Conservation (phyloP, 2,113 vertebrate genomes). For the Donacobius atricapilla region DNA sequence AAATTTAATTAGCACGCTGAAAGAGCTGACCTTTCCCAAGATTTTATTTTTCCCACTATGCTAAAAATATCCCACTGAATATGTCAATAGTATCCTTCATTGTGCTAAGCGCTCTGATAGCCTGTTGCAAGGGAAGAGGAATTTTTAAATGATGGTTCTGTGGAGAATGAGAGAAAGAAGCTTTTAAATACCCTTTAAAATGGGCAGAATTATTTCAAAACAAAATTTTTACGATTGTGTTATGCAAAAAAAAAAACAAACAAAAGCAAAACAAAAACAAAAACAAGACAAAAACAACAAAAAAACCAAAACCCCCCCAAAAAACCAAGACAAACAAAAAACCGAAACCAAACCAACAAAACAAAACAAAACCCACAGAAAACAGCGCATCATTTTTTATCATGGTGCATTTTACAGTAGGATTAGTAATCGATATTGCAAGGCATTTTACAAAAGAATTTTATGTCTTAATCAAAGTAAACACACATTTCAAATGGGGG, state of each 20-base stretch:
- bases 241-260: background rate
- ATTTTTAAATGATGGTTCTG: background rate
- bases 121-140: background rate
- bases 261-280: background rate
- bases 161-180: background rate
- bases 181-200: background rate
- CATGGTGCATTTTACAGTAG: background rate
- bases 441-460: background rate
- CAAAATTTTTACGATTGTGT: background rate
- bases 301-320: background rate
- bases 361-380: background rate
- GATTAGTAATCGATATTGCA: background rate
- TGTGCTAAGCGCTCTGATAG: background rate
- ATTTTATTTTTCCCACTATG: conserved; percentile 60
- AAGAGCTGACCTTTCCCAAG: conserved; percentile 74
- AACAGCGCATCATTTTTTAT: background rate
- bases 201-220: rapidly evolving
- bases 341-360: background rate
- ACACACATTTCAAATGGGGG: background rate
- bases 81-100: conserved; percentile 67
- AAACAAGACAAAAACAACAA: background rate
- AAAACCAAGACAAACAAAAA: background rate
- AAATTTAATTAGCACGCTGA: conserved; percentile 76
- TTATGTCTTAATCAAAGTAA: background rate
- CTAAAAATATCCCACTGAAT: conserved; percentile 74